A percentile compares a stretch with the other conserved stretches of the same genome.
phyloP scores from a whole-genome alignment of 2,888 invertebrate genomes.

The Nebria salina region DNA sequence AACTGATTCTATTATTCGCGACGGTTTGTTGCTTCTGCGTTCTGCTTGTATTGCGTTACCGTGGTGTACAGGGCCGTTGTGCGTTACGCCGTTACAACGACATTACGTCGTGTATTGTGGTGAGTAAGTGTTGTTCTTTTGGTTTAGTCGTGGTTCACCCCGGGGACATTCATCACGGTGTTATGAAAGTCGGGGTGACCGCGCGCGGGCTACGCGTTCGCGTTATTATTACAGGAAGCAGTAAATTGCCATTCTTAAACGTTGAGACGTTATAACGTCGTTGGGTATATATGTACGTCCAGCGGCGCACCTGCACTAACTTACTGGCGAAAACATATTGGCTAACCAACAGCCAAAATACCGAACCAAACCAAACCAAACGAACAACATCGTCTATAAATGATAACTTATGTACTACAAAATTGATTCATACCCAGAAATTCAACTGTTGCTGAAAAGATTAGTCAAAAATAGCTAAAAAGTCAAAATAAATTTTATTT shows the following conservation, averaged over 20 bases:
- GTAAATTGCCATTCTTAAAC: constrained; percentile 42
- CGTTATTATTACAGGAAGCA: constrained; percentile 44
- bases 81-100: neutral
- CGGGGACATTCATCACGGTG: constrained; percentile 23
- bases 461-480: too few relatives aligned
- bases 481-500: too few relatives aligned
- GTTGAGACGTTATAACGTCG: constrained; percentile 30
- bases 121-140: neutral
- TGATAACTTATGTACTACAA: neutral
- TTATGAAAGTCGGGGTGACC: constrained; percentile 45
- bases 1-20: constrained; percentile 1
- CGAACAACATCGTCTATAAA: neutral
- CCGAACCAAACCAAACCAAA: neutral
- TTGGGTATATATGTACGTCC: constrained; percentile 2
- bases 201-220: constrained; percentile 13
- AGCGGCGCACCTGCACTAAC: constrained; percentile 12
- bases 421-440: too few relatives aligned
- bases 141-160: constrained; percentile 13
- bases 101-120: neutral
- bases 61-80: neutral
- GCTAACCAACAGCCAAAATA: neutral
- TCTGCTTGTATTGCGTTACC: neutral
- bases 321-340: neutral
- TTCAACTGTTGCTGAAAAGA: too few relatives aligned
- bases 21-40: neutral